Conservation (phyloP, 2,113 vertebrate species). For the Leptodactylus fuscus region DNA sequence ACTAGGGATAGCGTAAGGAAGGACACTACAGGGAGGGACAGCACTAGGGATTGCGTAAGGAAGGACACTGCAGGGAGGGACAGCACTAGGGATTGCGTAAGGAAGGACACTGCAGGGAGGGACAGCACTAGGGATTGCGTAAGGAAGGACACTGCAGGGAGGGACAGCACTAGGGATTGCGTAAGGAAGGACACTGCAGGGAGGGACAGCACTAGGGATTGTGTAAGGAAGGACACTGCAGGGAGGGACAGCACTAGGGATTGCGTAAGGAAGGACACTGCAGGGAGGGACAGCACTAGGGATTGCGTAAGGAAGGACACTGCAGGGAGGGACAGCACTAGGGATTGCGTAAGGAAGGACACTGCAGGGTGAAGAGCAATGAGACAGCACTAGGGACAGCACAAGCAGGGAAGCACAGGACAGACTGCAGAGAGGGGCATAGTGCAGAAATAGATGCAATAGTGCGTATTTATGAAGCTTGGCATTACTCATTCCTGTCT, state of each 20-base stretch:
- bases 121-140: background rate
- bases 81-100: background rate
- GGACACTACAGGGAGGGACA: background rate
- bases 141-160: background rate
- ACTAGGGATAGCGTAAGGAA: background rate
- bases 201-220: background rate
- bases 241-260: background rate
- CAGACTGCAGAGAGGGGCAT: background rate
- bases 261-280: background rate
- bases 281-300: background rate
- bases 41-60: background rate
- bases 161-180: background rate
- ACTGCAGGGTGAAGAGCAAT: background rate
- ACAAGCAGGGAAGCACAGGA: background rate
- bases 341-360: background rate
- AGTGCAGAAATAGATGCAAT: too few species aligned
- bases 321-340: background rate
- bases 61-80: background rate
- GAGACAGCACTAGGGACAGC: background rate
- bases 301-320: background rate
- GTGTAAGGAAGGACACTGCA: background rate
- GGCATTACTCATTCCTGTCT: too few species aligned
- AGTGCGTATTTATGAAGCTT: too few species aligned
- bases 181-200: background rate
- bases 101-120: background rate